These are phyloP conservation scores for Chaetorhynchus papuensis DNA, from an alignment of 2,113 vertebrate species.

Conservation along the genomic window DNA sequence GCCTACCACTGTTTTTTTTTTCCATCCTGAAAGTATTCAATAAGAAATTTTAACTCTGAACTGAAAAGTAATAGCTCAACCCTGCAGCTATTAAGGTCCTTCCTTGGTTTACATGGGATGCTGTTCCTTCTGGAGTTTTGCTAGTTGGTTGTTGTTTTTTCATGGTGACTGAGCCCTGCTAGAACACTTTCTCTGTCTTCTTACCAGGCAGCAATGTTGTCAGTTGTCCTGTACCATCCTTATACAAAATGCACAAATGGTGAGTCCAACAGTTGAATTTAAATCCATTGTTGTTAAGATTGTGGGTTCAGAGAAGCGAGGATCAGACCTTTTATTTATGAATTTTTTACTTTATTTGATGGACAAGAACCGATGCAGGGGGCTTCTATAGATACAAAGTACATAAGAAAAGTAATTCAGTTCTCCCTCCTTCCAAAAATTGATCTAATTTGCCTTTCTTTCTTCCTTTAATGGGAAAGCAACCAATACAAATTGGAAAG, in stretches of 20 bases:
- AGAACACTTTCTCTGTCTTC: not conserved
- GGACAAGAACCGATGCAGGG: accelerated
- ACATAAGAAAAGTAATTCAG: not conserved
- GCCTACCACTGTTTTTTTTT: not conserved
- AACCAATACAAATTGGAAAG: not conserved
- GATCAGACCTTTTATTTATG: not conserved
- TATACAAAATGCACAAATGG: not conserved
- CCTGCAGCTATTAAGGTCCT: not conserved
- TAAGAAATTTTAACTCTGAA: not conserved
- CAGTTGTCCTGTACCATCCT: not conserved
- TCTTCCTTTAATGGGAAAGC: not conserved
- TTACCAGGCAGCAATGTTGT: not conserved
- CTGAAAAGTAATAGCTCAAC: not conserved
- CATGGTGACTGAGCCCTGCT: not conserved
- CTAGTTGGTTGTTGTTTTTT: not conserved
- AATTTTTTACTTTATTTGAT: not conserved
- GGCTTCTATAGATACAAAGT: not conserved
- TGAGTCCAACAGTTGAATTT: not conserved
- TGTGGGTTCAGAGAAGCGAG: not conserved
- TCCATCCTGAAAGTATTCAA: not conserved
- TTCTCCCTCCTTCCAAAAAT: not conserved
- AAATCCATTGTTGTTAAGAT: not conserved
- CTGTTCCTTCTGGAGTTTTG: not conserved
- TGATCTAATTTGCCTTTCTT: not conserved
- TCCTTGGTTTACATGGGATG: not conserved